A percentile compares a stretch with the other conserved stretches of the same genome.
Evolutionary conservation across 2,797 vertebrate species (phyloP).

Genomic region (Danio choprae): DNA sequence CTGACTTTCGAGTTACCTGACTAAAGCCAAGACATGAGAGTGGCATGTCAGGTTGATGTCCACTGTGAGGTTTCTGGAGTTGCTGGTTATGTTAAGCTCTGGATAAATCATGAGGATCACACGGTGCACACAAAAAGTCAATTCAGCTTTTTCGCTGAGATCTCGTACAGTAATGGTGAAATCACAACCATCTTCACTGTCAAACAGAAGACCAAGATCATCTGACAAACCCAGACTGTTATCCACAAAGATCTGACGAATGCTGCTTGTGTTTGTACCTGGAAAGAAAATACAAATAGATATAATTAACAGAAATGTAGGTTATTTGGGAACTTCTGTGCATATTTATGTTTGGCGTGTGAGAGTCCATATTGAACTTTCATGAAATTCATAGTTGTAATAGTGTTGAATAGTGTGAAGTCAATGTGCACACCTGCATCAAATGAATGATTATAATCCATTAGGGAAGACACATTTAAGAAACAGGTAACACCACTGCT

Average conservation of each 20-base stretch:
- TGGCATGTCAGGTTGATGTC: slow-evolving; percentile 68
- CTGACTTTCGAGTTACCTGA: slow-evolving; percentile 69
- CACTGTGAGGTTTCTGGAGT: slow-evolving; percentile 58
- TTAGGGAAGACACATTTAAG: too few relatives aligned
- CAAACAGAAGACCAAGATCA: slow-evolving; percentile 72
- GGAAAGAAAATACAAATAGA: slow-evolving; percentile 39
- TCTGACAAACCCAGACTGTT: slow-evolving; percentile 67
- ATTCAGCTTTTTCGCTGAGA: slow-evolving; percentile 15
- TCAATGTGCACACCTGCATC: too few relatives aligned
- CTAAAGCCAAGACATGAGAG: slow-evolving; percentile 69
- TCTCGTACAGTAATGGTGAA: slow-evolving; percentile 69
- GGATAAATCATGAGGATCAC: slow-evolving; percentile 71
- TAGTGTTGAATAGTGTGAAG: too few relatives aligned
- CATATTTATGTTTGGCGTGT: too few relatives aligned
- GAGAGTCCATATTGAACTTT: too few relatives aligned
- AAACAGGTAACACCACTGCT: too few relatives aligned
- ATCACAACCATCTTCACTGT: slow-evolving; percentile 74
- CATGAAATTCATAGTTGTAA: too few relatives aligned
- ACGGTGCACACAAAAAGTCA: slow-evolving; percentile 73
- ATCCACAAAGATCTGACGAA: slow-evolving; percentile 65
- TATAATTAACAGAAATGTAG: too few relatives aligned
- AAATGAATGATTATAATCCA: too few relatives aligned
- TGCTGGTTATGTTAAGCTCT: slow-evolving; percentile 59
- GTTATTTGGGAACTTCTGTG: too few relatives aligned
- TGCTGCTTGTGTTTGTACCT: slow-evolving; percentile 52